phyloP scores from a whole-genome alignment of 2,113 vertebrate genomes.

The pig (Sus scrofa) region DNA sequence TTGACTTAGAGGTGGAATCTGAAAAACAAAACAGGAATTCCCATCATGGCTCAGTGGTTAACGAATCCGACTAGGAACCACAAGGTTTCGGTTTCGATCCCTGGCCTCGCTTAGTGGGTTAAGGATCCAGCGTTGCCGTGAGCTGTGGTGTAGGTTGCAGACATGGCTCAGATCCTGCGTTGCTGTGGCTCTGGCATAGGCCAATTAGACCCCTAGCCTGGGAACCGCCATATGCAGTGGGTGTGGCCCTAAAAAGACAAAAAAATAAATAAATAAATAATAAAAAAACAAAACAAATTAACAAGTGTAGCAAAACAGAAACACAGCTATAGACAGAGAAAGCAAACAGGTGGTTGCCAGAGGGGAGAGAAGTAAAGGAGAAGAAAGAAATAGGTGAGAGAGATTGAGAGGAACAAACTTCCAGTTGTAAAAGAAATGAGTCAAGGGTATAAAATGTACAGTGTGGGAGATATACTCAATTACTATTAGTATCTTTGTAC shows the following conservation, averaged over 20 bases:
- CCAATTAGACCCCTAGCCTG: no score
- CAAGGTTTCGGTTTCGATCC: no score
- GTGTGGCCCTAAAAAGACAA: no score
- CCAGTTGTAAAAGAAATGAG: not conserved
- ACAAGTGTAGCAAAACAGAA: not conserved
- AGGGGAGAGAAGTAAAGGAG: not conserved
- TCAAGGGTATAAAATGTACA: not conserved
- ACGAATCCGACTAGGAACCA: no score
- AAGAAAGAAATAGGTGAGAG: not conserved
- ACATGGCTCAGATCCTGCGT: no score
- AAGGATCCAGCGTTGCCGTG: no score
- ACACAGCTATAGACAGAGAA: not conserved
- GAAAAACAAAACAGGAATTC: not conserved
- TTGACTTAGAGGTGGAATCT: not conserved
- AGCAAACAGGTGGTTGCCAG: not conserved
- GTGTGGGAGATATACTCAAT: not conserved
- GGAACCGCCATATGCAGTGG: no score
- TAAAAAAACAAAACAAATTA: not conserved
- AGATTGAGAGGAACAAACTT: not conserved
- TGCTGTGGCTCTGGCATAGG: no score
- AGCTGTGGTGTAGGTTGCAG: no score
- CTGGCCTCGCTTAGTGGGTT: no score
- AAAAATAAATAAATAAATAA: no score
- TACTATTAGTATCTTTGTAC: not conserved
- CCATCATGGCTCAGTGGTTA: no score